A percentile compares a stretch with the other conserved stretches of the same genome.
These are phyloP conservation scores for Fabriciana adippe DNA, from an alignment of 2,888 invertebrate species.

Conservation along the genomic window DNA sequence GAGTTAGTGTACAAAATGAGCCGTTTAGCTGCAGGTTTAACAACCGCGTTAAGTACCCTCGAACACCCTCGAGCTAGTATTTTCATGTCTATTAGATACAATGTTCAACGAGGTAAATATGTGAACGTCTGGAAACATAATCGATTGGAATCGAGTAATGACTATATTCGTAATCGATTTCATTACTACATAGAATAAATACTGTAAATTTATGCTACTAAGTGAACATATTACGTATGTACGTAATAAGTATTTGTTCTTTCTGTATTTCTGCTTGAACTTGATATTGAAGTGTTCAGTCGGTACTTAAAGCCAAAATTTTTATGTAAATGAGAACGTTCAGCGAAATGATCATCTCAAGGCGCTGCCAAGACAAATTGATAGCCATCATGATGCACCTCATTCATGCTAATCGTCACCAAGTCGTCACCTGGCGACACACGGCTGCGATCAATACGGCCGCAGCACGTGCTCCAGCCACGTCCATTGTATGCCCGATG, in stretches of 20 bases:
- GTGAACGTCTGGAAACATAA: constrained; percentile 44
- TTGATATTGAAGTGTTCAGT: too few species aligned
- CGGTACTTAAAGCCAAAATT: too few species aligned
- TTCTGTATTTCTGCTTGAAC: too few species aligned
- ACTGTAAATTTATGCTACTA: too few species aligned
- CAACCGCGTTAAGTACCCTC: constrained; percentile 49
- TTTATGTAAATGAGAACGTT: not conserved
- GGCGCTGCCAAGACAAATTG: constrained; percentile 64
- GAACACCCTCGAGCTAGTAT: constrained; percentile 50
- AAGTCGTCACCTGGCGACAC: constrained; percentile 67
- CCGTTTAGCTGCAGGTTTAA: constrained; percentile 52
- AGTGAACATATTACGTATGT: too few species aligned
- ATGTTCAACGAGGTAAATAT: constrained; percentile 40
- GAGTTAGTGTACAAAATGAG: constrained; percentile 48
- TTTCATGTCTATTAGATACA: constrained; percentile 52
- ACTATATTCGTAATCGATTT: constrained; percentile 31
- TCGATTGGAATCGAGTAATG: constrained; percentile 27
- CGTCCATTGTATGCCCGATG: constrained; percentile 75
- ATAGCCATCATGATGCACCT: constrained; percentile 65
- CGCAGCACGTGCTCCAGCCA: constrained; percentile 76
- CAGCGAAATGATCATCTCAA: constrained; percentile 57
- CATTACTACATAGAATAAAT: constrained; percentile 6
- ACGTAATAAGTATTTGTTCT: too few species aligned
- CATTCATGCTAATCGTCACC: constrained; percentile 68
- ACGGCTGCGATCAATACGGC: constrained; percentile 64